Conservation (phyloP, 2,113 vertebrate genomes). For the Panthera tigris region DNA sequence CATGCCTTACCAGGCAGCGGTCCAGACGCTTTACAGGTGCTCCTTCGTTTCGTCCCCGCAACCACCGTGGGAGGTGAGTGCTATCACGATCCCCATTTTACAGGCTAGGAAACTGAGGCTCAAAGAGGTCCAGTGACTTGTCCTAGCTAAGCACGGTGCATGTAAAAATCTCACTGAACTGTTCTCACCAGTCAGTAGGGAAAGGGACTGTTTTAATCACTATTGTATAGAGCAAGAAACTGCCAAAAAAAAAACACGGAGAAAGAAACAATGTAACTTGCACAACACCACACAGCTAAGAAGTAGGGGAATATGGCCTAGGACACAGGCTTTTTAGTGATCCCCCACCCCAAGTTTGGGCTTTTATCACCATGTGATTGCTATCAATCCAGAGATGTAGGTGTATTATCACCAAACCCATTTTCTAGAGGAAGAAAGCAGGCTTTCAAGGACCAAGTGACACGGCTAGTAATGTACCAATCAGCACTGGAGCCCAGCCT, state of each 20-base stretch:
- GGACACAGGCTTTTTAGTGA: neutral
- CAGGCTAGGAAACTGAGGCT: neutral
- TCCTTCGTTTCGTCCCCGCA: neutral
- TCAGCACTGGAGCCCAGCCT: neutral
- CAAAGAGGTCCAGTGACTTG: neutral
- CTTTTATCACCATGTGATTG: neutral
- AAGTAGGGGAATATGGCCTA: neutral
- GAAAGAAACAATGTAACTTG: neutral
- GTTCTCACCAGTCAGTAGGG: neutral
- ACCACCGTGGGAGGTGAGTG: neutral
- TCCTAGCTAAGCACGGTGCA: neutral
- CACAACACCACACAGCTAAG: neutral
- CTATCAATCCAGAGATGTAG: neutral
- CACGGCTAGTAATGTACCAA: accelerated
- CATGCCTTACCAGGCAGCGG: neutral
- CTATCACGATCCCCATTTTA: neutral
- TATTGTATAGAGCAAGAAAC: neutral
- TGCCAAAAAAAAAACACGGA: neutral
- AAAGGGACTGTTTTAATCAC: neutral
- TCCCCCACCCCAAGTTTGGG: neutral
- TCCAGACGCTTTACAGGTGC: neutral
- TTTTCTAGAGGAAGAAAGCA: neutral
- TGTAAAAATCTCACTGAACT: neutral
- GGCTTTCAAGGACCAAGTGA: neutral
- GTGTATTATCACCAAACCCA: neutral